Base-by-base conservation (phyloP, 1,140 invertebrate species). In the Bombus confusus region DNA sequence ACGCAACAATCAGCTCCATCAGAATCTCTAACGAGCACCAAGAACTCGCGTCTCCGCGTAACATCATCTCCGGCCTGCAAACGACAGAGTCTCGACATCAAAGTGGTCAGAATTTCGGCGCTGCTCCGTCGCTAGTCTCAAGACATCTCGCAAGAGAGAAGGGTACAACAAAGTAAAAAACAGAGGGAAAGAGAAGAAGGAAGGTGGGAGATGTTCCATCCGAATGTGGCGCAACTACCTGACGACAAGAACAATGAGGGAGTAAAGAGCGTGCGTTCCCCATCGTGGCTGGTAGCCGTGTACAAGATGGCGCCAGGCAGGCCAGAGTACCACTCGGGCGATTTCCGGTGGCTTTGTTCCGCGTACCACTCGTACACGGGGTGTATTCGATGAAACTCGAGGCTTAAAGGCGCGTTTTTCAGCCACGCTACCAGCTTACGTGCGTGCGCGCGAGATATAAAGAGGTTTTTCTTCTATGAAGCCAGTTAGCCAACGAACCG, bases 291-390 rank as follows among this genome's bases (percentile, higher is more conserved):
- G 69, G 43, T 80, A 68, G 43, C 81, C 72, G 75, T 41, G 85
- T 87, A 84, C 88, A 90, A 90, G 86, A 90, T 90, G 89, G 89
- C 89, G 89, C 83, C 83, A 87, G 66, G 81, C 64, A 79, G 71
- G 73, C 80, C 86, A 34, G 78, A 90, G 89, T 80, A 90, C 88
- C 89, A 90, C 89, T 90, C 88, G 88, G 83, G 83, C 80, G 88
- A 90, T 90, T 90, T 90, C 89, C 86, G 89, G 86, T 80, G 80
- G 83, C 88, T 90, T 90, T 90, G 88, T 90, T 90, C 88, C 86
- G 57, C 77, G 82, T 86, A 77, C 86, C 85, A 87, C 80, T 87
- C 83, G 59, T 87, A 86, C 68, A 79, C 72, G 72, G 71, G 81
- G 78, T 73, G 82, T 72, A 79, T 90, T 90, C 88, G 88, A 90